Evolutionary conservation across 1,140 invertebrate genomes (phyloP).

Genomic region (Stenopsyche tienmushanensis): DNA sequence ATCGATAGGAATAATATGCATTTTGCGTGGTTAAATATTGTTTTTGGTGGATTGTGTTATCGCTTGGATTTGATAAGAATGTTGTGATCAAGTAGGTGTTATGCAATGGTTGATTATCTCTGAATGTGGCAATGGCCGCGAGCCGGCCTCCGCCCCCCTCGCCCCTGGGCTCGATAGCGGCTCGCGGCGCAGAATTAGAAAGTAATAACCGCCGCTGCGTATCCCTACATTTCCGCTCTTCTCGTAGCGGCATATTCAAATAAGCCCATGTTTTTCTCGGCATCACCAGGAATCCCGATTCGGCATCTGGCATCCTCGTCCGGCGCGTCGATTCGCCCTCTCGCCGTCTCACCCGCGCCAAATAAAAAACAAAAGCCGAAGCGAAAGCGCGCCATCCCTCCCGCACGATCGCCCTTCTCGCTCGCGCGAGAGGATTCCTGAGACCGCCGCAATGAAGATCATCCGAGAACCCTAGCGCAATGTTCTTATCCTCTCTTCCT

Average conservation of each 20-base stretch:
- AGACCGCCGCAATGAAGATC: constrained; percentile 15
- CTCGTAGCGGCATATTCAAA: constrained; percentile 37
- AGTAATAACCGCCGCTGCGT: constrained; percentile 26
- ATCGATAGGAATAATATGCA: too few species aligned
- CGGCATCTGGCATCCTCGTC: constrained; percentile 34
- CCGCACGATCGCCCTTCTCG: constrained; percentile 31
- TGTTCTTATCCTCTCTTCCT: too few species aligned
- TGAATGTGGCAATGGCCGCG: constrained; percentile 37
- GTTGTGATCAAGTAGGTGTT: too few species aligned
- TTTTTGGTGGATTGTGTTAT: too few species aligned
- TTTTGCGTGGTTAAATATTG: too few species aligned
- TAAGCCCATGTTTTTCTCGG: constrained; percentile 41
- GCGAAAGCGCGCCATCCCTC: constrained; percentile 23
- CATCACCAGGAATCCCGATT: constrained; percentile 41
- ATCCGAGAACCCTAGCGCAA: constrained; percentile 12
- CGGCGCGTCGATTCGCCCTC: constrained; percentile 7
- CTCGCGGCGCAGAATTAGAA: constrained; percentile 12
- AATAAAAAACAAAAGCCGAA: constrained; percentile 37
- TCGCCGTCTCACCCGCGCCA: constrained; percentile 11
- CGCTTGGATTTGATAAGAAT: too few species aligned
- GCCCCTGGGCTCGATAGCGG: neutral
- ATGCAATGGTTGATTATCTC: too few species aligned
- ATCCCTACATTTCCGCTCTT: constrained; percentile 26
- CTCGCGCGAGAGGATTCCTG: constrained; percentile 41
- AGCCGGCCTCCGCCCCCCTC: constrained; percentile 23